Evolutionary conservation across 2,797 vertebrate genomes (phyloP), one percentile per base, ranked within the genome.

Genomic region (Ispidina lecontei): DNA sequence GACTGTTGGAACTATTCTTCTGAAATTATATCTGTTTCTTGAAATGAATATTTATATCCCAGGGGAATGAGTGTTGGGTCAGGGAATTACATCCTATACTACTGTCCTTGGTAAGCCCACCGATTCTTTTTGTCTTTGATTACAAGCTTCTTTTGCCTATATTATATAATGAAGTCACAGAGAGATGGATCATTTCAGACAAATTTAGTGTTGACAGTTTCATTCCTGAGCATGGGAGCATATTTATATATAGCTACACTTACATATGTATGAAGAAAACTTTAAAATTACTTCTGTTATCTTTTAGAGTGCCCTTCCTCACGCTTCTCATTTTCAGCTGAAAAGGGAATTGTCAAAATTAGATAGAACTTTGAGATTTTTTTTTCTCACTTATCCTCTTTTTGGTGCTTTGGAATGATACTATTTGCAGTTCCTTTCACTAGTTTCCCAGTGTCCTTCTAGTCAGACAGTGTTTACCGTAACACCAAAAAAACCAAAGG

Each of bases 221-320:
- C 9, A 20, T 83, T 73, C 13, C 62, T 67, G 52, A 68, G 49
- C n/a, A 26, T 29, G 49, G 33, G 41, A 71, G 49, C 6, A 1
- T 41, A 43, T 84, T 84, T 79, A 33, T 73, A 78, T 41, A 17
- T n/a, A 43, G n/a, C 15, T 51, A 9, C 19, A 7, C 29, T 9
- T 25, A 2, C 19, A 4, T 31, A 4, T 46, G 14, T 28, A 14
- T 37, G 8, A 25, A 47, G 59, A 69, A 44, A 44, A 2, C 37
- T 4, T 29, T 17, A 13, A 64, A 49, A 13, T 47, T 15, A 5
- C 2, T 52, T 49, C 18, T 56, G 3, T 0, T 12, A 0, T 35
- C 22, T 80, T 60, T 69, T 55, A 11, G 33, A 46, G 10, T 31
- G 18, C 4, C 14, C 7, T 63, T 83, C 46, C 21, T 28, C 55